A percentile compares a stretch with the other conserved stretches of the same genome.
These are phyloP conservation scores for Scarus forsteni DNA, from an alignment of 2,797 vertebrate genomes.

Conservation along the genomic window DNA sequence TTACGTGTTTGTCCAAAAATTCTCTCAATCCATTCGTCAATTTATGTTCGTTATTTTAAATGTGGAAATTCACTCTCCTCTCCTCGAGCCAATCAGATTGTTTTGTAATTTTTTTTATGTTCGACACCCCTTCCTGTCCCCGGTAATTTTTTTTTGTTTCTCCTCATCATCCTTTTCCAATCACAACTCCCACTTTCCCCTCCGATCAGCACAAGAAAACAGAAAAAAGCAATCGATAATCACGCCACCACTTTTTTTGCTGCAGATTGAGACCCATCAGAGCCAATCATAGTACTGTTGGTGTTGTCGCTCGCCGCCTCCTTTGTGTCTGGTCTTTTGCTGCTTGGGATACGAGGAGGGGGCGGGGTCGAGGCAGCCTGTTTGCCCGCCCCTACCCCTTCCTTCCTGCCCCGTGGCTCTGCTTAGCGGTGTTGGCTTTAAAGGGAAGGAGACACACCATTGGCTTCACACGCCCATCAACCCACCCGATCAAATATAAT, in stretches of 20 bases:
- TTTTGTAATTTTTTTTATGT: conserved; percentile 51
- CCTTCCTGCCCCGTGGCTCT: conserved; percentile 67
- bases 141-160: conserved; percentile 44
- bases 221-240: conserved; percentile 78
- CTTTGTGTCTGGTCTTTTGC: conserved; percentile 81
- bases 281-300: conserved; percentile 93
- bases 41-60: conserved; percentile 49
- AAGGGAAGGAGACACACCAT: conserved; percentile 76
- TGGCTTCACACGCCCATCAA: conserved; percentile 66
- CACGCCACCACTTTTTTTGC: conserved; percentile 60
- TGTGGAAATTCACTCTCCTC: conserved; percentile 47
- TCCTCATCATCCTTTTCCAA: conserved; percentile 71
- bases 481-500: conserved; percentile 30
- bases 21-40: conserved; percentile 47
- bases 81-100: conserved; percentile 51
- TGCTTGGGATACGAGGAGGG: conserved; percentile 55
- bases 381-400: conserved; percentile 6
- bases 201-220: conserved; percentile 58
- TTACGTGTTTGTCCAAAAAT: conserved; percentile 56
- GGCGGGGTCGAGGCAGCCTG: conserved; percentile 29
- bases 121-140: conserved; percentile 40
- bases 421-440: conserved; percentile 80
- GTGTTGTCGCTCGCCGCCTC: conserved; percentile 91
- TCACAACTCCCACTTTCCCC: conserved; percentile 46
- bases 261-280: conserved; percentile 76